phyloP scores from a whole-genome alignment of 2,888 invertebrate genomes.

The Rhorus exstirpatorius region DNA sequence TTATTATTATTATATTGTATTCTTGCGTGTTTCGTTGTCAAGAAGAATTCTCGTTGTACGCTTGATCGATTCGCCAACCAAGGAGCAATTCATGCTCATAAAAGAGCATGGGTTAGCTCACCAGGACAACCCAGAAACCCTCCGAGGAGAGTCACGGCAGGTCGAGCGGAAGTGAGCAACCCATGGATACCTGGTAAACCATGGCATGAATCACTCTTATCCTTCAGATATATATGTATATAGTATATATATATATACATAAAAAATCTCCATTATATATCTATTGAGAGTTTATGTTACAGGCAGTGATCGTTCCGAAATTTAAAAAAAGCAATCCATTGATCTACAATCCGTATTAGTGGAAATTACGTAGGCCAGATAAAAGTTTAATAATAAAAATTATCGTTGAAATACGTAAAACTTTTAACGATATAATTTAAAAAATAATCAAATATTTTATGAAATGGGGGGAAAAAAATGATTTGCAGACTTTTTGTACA shows the following conservation, averaged over 20 bases:
- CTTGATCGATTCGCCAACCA: conserved; percentile 16
- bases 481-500: no score
- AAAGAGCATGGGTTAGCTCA: conserved; percentile 1
- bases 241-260: no score
- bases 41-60: conserved; percentile 12
- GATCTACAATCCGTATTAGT: neutral
- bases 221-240: neutral
- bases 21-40: conserved; percentile 14
- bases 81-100: conserved; percentile 31
- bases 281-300: conserved; percentile 14
- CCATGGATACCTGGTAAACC: conserved; percentile 43
- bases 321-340: conserved; percentile 2
- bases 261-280: no score
- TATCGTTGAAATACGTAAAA: no score
- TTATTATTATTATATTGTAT: neutral
- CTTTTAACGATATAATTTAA: no score
- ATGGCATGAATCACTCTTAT: conserved; percentile 55
- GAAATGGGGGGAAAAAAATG: no score
- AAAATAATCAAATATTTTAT: no score
- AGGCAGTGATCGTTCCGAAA: conserved; percentile 15
- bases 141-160: conserved; percentile 45
- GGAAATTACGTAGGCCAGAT: no score
- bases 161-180: conserved; percentile 60
- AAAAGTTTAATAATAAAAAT: no score
- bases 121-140: conserved; percentile 37